Percentiles rank a stretch among this genome's conserved stretches.
Evolutionary conservation across 1,140 invertebrate species (phyloP).

Genomic region (Ganaspis sp.): DNA sequence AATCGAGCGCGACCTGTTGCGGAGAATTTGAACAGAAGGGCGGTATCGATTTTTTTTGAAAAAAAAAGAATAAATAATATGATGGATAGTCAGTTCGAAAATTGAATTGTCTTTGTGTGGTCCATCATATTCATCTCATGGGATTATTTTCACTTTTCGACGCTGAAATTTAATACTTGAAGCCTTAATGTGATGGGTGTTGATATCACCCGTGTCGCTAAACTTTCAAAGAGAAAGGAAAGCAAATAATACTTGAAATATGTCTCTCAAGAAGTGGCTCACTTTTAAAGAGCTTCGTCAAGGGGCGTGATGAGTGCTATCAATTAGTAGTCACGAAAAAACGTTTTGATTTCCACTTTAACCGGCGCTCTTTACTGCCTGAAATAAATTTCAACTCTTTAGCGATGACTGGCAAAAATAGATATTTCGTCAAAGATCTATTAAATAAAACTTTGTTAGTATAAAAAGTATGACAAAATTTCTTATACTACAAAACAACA

Average conservation of each 20-base stretch:
- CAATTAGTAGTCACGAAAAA: conserved; percentile 22
- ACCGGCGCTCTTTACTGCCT: neutral
- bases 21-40: too few relatives aligned
- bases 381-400: neutral
- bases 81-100: neutral
- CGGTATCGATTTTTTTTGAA: too few relatives aligned
- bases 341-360: neutral
- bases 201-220: conserved; percentile 5
- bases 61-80: too few relatives aligned
- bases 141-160: conserved; percentile 3
- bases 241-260: conserved; percentile 25
- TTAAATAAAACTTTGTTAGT: too few relatives aligned
- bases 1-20: too few relatives aligned
- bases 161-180: conserved; percentile 19
- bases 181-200: conserved; percentile 7
- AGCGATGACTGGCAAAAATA: neutral
- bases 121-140: neutral
- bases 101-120: neutral
- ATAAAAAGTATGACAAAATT: too few relatives aligned
- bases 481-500: too few relatives aligned
- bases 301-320: conserved; percentile 22
- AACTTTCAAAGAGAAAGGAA: conserved; percentile 29
- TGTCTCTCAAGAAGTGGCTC: conserved; percentile 17
- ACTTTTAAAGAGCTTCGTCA: conserved; percentile 11
- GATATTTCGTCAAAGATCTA: too few relatives aligned